Conservation (phyloP, 2,113 vertebrate genomes). For the Macquaria australasica region DNA sequence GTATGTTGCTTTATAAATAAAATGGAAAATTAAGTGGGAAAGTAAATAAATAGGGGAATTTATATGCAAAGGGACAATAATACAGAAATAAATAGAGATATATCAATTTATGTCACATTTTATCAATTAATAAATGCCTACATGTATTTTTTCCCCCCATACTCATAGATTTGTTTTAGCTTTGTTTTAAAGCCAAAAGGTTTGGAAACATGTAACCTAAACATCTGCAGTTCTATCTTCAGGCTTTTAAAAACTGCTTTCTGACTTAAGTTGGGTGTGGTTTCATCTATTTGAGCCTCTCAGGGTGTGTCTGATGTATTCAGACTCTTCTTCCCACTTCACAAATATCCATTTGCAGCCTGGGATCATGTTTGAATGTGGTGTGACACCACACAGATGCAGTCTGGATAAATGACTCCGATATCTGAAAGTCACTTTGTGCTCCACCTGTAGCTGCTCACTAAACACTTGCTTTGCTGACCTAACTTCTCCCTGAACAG, state of each 20-base stretch:
- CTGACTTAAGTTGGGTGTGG: background rate
- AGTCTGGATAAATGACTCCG: background rate
- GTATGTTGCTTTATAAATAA: no score
- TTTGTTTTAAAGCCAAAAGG: no score
- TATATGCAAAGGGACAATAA: no score
- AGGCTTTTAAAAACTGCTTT: background rate
- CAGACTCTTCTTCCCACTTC: conserved; percentile 30
- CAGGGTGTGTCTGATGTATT: background rate
- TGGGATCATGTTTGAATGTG: background rate
- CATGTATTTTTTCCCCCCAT: no score
- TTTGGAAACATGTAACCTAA: background rate
- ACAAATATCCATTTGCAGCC: conserved; percentile 3
- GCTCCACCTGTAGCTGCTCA: background rate
- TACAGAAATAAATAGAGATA: no score
- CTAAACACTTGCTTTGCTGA: background rate
- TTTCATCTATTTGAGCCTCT: background rate
- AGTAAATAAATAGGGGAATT: no score
- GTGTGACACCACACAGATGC: no score
- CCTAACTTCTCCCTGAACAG: background rate
- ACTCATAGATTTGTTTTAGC: background rate
- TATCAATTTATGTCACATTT: no score
- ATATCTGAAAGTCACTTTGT: no score
- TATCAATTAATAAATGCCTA: no score
- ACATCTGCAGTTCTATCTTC: background rate
- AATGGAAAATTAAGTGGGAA: no score